Evolutionary conservation across 2,888 invertebrate genomes (phyloP).

Genomic region (Drosophila recens): DNA sequence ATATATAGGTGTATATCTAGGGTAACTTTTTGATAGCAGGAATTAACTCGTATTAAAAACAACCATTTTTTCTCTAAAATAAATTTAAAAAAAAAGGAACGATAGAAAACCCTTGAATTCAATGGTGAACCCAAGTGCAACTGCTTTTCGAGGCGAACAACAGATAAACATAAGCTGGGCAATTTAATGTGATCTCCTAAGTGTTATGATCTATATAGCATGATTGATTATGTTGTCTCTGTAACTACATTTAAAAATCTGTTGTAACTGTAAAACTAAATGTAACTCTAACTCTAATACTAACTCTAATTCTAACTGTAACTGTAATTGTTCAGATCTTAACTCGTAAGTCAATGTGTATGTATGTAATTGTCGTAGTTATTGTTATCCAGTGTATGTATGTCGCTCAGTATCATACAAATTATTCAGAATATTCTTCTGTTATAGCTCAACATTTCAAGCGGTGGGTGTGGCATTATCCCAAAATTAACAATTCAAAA

Average conservation of each 20-base stretch:
- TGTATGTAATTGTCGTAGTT: constrained; percentile 27
- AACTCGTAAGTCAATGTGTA: constrained; percentile 18
- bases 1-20: constrained; percentile 36
- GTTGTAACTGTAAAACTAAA: constrained; percentile 29
- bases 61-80: neutral
- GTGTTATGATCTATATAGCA: constrained; percentile 38
- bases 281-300: constrained; percentile 18
- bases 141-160: constrained; percentile 37
- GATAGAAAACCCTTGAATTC: constrained; percentile 3
- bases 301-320: neutral
- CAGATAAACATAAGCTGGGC: constrained; percentile 26
- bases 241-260: constrained; percentile 9
- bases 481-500: neutral
- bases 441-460: constrained; percentile 46
- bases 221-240: constrained; percentile 28
- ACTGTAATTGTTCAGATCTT: constrained; percentile 2
- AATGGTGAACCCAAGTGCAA: constrained; percentile 39
- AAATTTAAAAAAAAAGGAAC: neutral
- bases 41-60: constrained; percentile 40
- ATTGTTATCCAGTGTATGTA: constrained; percentile 7
- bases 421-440: constrained; percentile 7
- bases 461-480: constrained; percentile 44
- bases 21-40: constrained; percentile 58
- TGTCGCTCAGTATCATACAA: constrained; percentile 32
- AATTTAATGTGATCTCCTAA: constrained; percentile 59